Conservation (phyloP, 2,797 vertebrate genomes). For the Rhincodon typus region DNA sequence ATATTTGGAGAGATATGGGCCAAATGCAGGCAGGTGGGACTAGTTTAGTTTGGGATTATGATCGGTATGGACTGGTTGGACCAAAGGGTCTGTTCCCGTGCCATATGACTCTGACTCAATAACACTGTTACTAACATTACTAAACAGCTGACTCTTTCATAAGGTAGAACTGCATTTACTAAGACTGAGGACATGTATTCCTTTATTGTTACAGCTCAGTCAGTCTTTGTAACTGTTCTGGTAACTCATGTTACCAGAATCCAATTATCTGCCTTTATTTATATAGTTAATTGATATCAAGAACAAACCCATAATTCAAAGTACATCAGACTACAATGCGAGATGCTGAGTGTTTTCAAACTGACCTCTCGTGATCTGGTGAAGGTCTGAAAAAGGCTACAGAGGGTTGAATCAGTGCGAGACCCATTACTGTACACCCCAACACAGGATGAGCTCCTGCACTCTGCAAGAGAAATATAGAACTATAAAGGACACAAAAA, state of each 20-base stretch:
- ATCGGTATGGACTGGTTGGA: no score
- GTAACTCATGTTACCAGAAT: not conserved
- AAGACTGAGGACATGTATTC: not conserved
- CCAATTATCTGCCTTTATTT: not conserved
- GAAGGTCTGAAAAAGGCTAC: conserved; percentile 52
- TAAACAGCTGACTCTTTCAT: not conserved
- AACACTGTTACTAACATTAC: not conserved
- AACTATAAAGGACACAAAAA: conserved; percentile 32
- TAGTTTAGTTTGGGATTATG: no score
- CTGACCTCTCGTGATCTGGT: conserved; percentile 56
- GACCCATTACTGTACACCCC: conserved; percentile 52
- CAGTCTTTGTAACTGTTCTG: no score
- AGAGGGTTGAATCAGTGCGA: conserved; percentile 53
- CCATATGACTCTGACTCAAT: no score
- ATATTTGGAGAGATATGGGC: no score
- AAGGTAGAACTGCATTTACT: not conserved
- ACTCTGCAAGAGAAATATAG: not conserved
- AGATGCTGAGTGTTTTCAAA: not conserved
- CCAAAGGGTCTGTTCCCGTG: no score
- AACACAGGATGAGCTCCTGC: conserved; percentile 52
- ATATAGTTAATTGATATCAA: not conserved
- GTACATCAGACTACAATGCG: not conserved
- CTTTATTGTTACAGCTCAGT: not conserved
- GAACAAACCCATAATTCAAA: not conserved
- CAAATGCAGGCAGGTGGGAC: no score